These are phyloP conservation scores for Chouioia cunea DNA, from an alignment of 2,888 invertebrate genomes.

Conservation along the genomic window DNA sequence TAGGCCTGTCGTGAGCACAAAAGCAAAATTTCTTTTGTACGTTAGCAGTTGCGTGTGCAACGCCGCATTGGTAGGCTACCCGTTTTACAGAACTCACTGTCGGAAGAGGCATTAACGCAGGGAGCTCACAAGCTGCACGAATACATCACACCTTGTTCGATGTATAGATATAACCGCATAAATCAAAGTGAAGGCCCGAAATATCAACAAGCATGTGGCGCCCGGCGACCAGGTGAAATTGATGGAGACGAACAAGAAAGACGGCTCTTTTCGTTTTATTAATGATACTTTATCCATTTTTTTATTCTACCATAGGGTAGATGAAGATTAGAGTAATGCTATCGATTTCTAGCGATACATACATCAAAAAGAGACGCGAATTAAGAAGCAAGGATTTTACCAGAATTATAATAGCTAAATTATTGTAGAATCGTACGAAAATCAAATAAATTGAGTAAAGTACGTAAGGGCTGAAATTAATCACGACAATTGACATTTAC, in stretches of 20 bases:
- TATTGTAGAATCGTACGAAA: too few species aligned
- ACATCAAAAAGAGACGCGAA: too few species aligned
- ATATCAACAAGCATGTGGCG: constrained; percentile 28
- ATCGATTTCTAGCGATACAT: too few species aligned
- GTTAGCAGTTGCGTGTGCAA: background rate
- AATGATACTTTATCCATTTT: too few species aligned
- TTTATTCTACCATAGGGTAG: too few species aligned
- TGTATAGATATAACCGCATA: constrained; percentile 1
- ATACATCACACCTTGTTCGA: constrained; percentile 10
- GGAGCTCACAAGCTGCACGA: constrained; percentile 13
- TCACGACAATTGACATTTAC: constrained; percentile 33
- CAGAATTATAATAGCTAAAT: too few species aligned
- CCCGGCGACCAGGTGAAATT: constrained; percentile 21
- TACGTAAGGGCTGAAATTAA: constrained; percentile 5
- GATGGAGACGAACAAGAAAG: background rate
- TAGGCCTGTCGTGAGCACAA: constrained; percentile 8
- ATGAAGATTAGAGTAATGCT: too few species aligned
- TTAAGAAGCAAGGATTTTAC: too few species aligned
- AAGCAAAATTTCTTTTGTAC: constrained; percentile 37
- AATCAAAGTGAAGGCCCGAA: constrained; percentile 17
- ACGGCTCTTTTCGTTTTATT: too few species aligned
- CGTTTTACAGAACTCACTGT: constrained; percentile 28
- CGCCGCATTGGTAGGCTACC: constrained; percentile 39
- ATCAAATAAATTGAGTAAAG: background rate
- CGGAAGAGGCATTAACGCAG: constrained; percentile 35